phyloP scores from a whole-genome alignment of 2,113 vertebrate species.

The Himantopus leucocephalus region DNA sequence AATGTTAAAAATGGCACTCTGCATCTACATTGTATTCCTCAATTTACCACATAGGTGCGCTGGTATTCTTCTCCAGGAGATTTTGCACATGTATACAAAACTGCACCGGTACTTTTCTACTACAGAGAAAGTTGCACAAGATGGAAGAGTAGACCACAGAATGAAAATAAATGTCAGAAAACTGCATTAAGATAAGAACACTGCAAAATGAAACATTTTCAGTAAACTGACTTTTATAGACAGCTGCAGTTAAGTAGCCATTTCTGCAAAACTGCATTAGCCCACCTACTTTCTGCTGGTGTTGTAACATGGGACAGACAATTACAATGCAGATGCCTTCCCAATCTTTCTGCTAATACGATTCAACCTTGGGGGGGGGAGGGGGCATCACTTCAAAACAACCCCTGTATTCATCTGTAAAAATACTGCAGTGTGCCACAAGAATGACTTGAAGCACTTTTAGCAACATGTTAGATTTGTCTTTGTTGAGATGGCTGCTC shows the following conservation, averaged over 20 bases:
- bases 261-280: neutral
- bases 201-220: neutral
- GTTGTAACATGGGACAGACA: neutral
- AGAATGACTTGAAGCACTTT: neutral
- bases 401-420: neutral
- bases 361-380: neutral
- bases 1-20: neutral
- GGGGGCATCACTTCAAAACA: neutral
- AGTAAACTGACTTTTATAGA: neutral
- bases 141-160: neutral
- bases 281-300: neutral
- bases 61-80: neutral
- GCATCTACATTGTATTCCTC: neutral
- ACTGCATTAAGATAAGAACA: neutral
- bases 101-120: neutral
- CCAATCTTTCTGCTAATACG: neutral
- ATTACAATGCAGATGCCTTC: neutral
- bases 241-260: neutral
- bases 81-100: neutral
- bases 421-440: neutral
- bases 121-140: neutral
- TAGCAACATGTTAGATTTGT: neutral
- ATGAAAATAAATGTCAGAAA: neutral
- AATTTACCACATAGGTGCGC: neutral
- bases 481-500: neutral